Evolutionary conservation across 92 coral and sea anemone species (phyloP).

Genomic region (Porites evermanni): DNA sequence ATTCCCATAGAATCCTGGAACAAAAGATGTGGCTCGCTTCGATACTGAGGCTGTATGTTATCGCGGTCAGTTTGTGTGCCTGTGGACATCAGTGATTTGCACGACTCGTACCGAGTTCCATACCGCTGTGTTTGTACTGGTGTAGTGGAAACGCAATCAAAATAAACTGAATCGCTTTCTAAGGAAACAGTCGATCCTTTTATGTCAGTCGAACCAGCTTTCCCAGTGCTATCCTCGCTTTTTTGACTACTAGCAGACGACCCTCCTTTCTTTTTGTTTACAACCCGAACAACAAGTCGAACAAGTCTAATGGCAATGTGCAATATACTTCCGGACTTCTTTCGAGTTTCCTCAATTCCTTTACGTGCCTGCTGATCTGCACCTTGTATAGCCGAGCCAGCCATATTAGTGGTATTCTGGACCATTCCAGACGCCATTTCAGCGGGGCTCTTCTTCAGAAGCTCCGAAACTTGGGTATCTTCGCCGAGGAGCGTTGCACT

Average conservation of each 20-base stretch:
- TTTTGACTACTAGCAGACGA: slow-evolving; percentile 25
- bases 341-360: slow-evolving; percentile 68
- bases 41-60: slow-evolving; percentile 11
- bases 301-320: slow-evolving; percentile 80
- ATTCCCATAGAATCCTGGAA: background rate
- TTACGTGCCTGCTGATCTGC: slow-evolving; percentile 56
- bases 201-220: slow-evolving; percentile 41
- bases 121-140: slow-evolving; percentile 31
- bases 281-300: slow-evolving; percentile 76
- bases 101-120: background rate
- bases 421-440: slow-evolving; percentile 69
- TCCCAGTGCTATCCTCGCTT: slow-evolving; percentile 25
- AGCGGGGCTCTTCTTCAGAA: background rate
- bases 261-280: slow-evolving; percentile 55
- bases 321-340: slow-evolving; percentile 79
- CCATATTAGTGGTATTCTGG: slow-evolving; percentile 56
- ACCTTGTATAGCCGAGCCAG: slow-evolving; percentile 57
- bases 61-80: slow-evolving; percentile 47
- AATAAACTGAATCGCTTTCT: slow-evolving; percentile 48
- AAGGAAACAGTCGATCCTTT: slow-evolving; percentile 40
- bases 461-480: slow-evolving; percentile 1
- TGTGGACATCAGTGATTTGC: slow-evolving; percentile 33
- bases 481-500: background rate
- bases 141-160: slow-evolving; percentile 40
- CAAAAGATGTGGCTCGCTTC: slow-evolving; percentile 27